Evolutionary conservation across 2,113 vertebrate species (phyloP), one percentile per base, ranked within the genome.

Genomic region (Columba janthina): DNA sequence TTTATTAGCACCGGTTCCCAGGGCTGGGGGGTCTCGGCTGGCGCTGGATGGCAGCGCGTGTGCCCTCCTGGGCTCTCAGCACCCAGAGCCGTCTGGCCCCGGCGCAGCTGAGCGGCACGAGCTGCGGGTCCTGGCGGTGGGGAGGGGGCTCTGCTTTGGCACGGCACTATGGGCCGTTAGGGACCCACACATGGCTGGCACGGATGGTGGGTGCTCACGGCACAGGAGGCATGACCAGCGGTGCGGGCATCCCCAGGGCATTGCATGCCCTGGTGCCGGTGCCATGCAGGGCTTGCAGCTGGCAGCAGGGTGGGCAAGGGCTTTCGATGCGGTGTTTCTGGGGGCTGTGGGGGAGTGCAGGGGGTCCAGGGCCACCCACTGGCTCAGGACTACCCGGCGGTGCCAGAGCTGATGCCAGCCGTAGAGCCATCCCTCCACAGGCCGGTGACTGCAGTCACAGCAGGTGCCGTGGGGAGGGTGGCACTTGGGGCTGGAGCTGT

Each of bases 1-100:
- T 96, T 95, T 94, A 95, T 97, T 96, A 96, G 79, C 65, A 40
- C 91, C 44, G 14, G 90, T 83, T 85, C 87, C 42, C 3, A 9
- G 42, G 69, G 71, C 57, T 17, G 56, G 60, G 56, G 84, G 93
- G 67, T 51, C 65, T 80, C 85, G 88, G 91, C 81, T 17, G 5
- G 80, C 21, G 6, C 94, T 94, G 93, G 92, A 93, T 91, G 90
- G 78, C 93, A 73, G 81, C 25, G 46, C 16, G 20, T 1, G 7
- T 34, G 3, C 48, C 89, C 80, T 21, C 32, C 92, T 67, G 86
- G 38, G 50, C 76, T 40, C 67, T 57, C 81, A 51, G 83, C 67
- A 76, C 50, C 89, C 29, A 24, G 81, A 62, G 82, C 60, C 57
- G 2, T 78, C 85, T 44, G 66, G 88, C 66, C 76, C 66, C 5